phyloP scores from a whole-genome alignment of 2,888 invertebrate genomes.

The Osmoderma eremita region DNA sequence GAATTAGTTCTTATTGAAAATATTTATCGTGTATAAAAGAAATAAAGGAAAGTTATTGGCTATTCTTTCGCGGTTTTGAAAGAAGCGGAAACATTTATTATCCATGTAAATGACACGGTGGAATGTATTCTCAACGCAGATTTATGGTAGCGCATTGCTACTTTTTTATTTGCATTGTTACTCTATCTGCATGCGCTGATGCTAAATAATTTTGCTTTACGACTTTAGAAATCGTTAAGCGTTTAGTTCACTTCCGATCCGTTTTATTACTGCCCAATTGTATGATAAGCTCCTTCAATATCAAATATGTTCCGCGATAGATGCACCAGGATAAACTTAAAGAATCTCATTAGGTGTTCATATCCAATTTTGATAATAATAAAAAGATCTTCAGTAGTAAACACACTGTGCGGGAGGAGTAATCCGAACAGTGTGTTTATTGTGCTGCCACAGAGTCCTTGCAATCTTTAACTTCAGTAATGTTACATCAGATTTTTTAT shows the following conservation, averaged over 20 bases:
- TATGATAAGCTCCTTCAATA: conserved; percentile 4
- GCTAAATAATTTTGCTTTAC: conserved; percentile 28
- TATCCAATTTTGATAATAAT: too few species aligned
- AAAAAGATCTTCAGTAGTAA: too few species aligned
- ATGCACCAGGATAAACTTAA: too few species aligned
- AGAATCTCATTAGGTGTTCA: too few species aligned
- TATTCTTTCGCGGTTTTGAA: conserved; percentile 33
- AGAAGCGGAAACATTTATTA: conserved; percentile 35
- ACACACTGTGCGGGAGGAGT: too few species aligned
- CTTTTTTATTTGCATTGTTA: conserved; percentile 8
- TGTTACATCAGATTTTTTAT: too few species aligned
- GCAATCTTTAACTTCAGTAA: too few species aligned
- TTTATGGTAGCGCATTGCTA: conserved; percentile 19
- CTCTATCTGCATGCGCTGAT: background rate
- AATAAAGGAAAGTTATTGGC: conserved; percentile 31
- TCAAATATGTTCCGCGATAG: background rate
- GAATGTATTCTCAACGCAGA: conserved; percentile 30
- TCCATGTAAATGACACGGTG: conserved; percentile 22
- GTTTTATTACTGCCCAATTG: background rate
- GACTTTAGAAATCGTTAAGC: conserved; percentile 20
- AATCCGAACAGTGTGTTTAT: too few species aligned
- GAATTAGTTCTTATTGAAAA: conserved; percentile 29
- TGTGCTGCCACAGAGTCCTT: too few species aligned
- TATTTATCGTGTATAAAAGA: conserved; percentile 28
- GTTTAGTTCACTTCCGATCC: conserved; percentile 18